Conservation (phyloP, 1,140 invertebrate genomes). For the Calycopis cecrops region DNA sequence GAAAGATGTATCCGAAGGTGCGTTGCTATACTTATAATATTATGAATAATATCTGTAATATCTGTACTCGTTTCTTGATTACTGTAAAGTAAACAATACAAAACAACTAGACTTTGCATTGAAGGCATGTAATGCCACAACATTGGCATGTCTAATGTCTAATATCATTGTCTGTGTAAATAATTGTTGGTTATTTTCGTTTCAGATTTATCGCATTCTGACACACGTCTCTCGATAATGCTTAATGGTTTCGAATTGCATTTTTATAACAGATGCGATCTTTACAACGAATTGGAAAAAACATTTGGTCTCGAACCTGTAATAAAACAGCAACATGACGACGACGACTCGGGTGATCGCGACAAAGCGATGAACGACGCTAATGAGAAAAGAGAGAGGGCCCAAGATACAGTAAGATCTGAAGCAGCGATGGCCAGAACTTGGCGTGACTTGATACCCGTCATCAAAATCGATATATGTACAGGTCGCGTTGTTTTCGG, state of each 20-base stretch:
- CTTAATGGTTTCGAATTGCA: conserved; percentile 97
- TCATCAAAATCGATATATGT: conserved; percentile 95
- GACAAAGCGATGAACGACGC: conserved; percentile 78
- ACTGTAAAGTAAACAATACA: no score
- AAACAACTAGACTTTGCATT: no score
- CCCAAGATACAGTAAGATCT: conserved; percentile 80
- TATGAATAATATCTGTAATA: no score
- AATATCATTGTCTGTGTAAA: no score
- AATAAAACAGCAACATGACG: conserved; percentile 80
- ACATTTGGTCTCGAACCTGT: conserved; percentile 89
- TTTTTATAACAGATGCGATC: conserved; percentile 93
- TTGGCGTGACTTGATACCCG: conserved; percentile 97
- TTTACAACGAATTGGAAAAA: conserved; percentile 93
- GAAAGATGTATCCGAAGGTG: conserved; percentile 96
- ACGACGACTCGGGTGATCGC: conserved; percentile 63
- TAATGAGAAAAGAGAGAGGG: conserved; percentile 75
- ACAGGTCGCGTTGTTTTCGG: conserved; percentile 95
- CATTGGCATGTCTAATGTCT: no score
- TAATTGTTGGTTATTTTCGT: conserved; percentile 22
- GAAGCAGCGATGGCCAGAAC: conserved; percentile 87
- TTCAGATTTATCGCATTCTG: conserved; percentile 95
- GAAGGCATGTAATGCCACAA: no score
- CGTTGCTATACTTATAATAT: conserved; percentile 15
- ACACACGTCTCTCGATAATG: conserved; percentile 94
- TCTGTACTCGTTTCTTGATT: no score